phyloP scores from a whole-genome alignment of 1,140 invertebrate species.

The Carcinoscorpius rotundicauda region DNA sequence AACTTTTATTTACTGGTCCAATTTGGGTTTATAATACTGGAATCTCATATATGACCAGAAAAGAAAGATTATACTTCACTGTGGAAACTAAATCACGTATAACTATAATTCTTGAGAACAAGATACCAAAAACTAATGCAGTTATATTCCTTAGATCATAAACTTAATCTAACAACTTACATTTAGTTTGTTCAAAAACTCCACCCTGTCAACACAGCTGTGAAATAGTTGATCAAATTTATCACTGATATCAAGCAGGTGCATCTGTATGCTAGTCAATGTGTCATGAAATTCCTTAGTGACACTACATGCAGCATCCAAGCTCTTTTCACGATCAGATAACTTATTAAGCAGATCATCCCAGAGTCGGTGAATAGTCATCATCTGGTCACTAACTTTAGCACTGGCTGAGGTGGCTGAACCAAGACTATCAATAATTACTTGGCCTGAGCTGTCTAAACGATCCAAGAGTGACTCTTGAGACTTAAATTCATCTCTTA shows the following conservation, averaged over 20 bases:
- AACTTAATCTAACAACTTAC: conserved; percentile 3
- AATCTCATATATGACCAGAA: too few relatives aligned
- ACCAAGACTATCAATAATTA: conserved; percentile 54
- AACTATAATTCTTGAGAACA: background rate
- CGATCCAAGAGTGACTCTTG: conserved; percentile 79
- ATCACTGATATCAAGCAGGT: conserved; percentile 68
- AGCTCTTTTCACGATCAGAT: conserved; percentile 65
- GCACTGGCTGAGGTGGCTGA: conserved; percentile 54
- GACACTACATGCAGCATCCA: conserved; percentile 75
- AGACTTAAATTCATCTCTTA: conserved; percentile 80
- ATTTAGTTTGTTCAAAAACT: conserved; percentile 57
- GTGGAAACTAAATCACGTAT: background rate
- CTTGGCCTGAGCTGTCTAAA: conserved; percentile 62
- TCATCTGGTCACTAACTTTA: conserved; percentile 45
- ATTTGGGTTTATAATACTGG: too few relatives aligned
- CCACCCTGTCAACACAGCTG: conserved; percentile 59
- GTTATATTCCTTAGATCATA: too few relatives aligned
- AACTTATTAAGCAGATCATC: conserved; percentile 60
- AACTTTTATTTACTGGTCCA: too few relatives aligned
- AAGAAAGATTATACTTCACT: background rate
- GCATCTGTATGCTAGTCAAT: conserved; percentile 59
- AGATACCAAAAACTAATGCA: too few relatives aligned
- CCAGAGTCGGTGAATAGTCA: conserved; percentile 48
- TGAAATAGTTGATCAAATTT: conserved; percentile 67
- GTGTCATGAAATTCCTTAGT: conserved; percentile 81